phyloP scores from a whole-genome alignment of 2,797 vertebrate species.

The Presbytis comata region DNA sequence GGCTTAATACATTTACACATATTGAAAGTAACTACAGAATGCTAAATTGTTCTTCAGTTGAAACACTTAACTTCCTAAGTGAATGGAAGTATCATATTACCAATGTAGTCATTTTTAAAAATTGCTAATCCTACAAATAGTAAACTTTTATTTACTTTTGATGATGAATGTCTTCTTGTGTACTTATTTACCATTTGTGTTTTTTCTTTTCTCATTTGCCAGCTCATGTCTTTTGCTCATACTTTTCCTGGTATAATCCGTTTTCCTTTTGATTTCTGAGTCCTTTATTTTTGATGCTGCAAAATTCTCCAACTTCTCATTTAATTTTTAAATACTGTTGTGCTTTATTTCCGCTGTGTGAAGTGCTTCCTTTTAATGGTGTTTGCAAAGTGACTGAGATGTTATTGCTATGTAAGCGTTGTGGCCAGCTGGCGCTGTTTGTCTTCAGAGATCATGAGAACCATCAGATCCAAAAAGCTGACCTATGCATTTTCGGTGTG shows the following conservation, averaged over 20 bases:
- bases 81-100: background rate
- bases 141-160: background rate
- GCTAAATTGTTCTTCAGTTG: background rate
- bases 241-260: background rate
- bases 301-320: background rate
- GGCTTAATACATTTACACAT: background rate
- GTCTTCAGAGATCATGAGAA: background rate
- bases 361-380: background rate
- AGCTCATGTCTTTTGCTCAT: background rate
- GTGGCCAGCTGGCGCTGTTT: background rate
- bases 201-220: background rate
- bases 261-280: conserved; percentile 26
- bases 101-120: background rate
- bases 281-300: background rate
- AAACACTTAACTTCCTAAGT: background rate
- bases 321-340: conserved; percentile 4
- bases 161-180: background rate
- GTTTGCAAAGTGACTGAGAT: background rate
- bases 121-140: background rate
- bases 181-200: background rate
- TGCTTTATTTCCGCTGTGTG: background rate
- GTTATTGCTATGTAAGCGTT: background rate
- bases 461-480: background rate
- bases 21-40: background rate
- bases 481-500: background rate